Evolutionary conservation across 1,140 invertebrate species (phyloP).

Genomic region (Charaxes varanes): DNA sequence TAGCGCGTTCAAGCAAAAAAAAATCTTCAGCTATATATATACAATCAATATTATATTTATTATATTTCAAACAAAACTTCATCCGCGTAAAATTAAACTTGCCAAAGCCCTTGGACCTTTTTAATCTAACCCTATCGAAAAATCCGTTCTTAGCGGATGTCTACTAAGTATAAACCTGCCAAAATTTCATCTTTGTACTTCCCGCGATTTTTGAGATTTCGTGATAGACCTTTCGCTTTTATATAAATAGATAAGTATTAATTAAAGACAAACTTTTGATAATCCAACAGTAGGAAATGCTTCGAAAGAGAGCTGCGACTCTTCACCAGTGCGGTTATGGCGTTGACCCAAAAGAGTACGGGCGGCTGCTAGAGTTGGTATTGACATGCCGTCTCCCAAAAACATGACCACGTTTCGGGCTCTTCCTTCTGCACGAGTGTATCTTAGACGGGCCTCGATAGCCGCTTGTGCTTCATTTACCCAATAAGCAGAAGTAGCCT

Average conservation of each 20-base stretch:
- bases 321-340: slow-evolving; percentile 75
- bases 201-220: too few species aligned
- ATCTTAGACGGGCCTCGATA: slow-evolving; percentile 14
- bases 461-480: slow-evolving; percentile 24
- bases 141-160: too few species aligned
- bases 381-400: slow-evolving; percentile 85
- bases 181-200: too few species aligned
- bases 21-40: too few species aligned
- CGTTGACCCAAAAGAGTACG: slow-evolving; percentile 80
- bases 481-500: slow-evolving; percentile 31
- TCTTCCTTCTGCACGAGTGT: slow-evolving; percentile 15
- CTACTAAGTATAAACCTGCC: too few species aligned
- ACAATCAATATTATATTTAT: too few species aligned
- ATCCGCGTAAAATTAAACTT: slow-evolving; percentile 1
- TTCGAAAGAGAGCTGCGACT: slow-evolving; percentile 81
- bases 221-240: too few species aligned
- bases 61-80: too few species aligned
- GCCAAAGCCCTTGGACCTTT: too few species aligned
- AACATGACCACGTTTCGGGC: slow-evolving; percentile 85
- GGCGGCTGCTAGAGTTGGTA: slow-evolving; percentile 81
- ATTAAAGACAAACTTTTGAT: slow-evolving; percentile 75
- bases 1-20: too few species aligned
- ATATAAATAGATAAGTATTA: not conserved
- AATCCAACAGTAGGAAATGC: slow-evolving; percentile 82
- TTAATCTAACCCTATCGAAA: too few species aligned